Conservation (phyloP, 2,888 invertebrate species). For the Tenthredo scrophulariae region DNA sequence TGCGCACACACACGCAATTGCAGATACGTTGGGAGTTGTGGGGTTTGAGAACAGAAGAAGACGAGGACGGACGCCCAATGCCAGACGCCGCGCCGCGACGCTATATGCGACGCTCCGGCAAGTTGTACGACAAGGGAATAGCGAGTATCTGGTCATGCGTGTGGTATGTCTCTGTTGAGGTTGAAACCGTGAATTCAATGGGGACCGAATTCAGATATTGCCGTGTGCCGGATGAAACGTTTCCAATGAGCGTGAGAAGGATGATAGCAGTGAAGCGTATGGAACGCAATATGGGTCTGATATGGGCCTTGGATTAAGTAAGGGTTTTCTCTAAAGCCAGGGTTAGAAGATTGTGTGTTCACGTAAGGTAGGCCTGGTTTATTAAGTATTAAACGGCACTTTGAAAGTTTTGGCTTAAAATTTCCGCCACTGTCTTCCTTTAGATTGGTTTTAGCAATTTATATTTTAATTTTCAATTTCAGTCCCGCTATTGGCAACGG, state of each 20-base stretch:
- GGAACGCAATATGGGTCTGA: conserved; percentile 6
- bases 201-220: conserved; percentile 50
- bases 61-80: conserved; percentile 6
- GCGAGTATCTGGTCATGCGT: conserved; percentile 42
- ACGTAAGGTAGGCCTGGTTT: background rate
- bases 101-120: conserved; percentile 14
- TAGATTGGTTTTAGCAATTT: conserved; percentile 33
- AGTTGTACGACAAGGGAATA: conserved; percentile 52
- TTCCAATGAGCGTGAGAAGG: conserved; percentile 41
- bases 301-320: background rate
- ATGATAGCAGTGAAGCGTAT: background rate
- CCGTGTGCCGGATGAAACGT: conserved; percentile 31
- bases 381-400: conserved; percentile 39
- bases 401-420: conserved; percentile 35
- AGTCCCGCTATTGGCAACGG: background rate
- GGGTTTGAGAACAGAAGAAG: conserved; percentile 6
- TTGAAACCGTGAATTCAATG: conserved; percentile 48
- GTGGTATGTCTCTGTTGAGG: conserved; percentile 45
- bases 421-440: conserved; percentile 36
- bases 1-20: background rate
- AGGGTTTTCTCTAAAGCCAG: background rate
- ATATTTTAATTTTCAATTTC: conserved; percentile 46
- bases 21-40: background rate
- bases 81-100: background rate
- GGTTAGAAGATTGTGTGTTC: conserved; percentile 23